Conservation (phyloP, 2,797 vertebrate genomes). For the Crypturellus tataupa region DNA sequence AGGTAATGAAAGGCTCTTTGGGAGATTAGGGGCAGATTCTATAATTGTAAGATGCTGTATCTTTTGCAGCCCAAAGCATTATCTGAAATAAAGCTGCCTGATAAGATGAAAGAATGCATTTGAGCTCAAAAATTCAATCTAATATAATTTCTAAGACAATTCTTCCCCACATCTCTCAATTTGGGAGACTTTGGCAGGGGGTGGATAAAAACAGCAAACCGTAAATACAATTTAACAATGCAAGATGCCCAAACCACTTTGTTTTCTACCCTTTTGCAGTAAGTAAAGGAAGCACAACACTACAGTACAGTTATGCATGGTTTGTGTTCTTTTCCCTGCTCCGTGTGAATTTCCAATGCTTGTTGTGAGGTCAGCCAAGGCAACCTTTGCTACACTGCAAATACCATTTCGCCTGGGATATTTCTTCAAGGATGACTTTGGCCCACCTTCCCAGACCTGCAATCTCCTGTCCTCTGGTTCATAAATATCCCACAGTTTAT, state of each 20-base stretch:
- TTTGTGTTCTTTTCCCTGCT: neutral
- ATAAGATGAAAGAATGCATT: neutral
- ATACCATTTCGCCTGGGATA: neutral
- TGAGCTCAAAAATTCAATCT: neutral
- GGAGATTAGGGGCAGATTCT: conserved; percentile 9
- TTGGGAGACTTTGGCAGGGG: neutral
- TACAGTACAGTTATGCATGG: neutral
- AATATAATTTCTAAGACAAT: neutral
- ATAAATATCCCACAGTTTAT: neutral
- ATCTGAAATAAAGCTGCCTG: neutral
- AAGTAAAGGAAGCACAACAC: neutral
- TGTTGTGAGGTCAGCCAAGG: neutral
- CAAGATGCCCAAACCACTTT: neutral
- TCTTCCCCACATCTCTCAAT: neutral
- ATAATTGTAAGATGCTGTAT: neutral
- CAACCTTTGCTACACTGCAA: neutral
- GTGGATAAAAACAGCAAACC: neutral
- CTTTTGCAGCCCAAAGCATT: neutral
- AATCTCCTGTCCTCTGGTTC: neutral
- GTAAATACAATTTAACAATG: neutral
- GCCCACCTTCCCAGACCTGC: neutral
- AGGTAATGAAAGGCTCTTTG: conserved; percentile 31
- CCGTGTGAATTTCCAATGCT: neutral
- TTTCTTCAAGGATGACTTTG: neutral
- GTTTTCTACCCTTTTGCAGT: neutral